Base-by-base conservation (phyloP, 2,888 invertebrate species). In the Rhamphomyia laevipes region DNA sequence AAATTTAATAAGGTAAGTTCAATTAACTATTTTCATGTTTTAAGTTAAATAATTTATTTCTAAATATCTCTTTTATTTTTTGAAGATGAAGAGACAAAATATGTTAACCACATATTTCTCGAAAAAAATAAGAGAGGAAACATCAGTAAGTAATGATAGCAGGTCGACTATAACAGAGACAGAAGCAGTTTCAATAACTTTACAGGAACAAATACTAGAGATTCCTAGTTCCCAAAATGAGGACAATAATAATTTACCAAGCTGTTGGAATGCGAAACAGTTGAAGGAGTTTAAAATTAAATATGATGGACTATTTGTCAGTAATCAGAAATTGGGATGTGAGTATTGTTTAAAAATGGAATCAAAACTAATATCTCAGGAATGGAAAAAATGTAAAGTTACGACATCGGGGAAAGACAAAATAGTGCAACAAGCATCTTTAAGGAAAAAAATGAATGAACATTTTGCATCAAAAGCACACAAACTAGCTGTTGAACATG, bases 381-480 rank as follows among this genome's bases (percentile, higher is more conserved):
- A 41, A 21, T 41, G 41, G 41, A 41, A 21, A 13, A 6, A 18
- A 41, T 41, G 41, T 41, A 21, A 18, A 41, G 13, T 41, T 21
- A 41, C 23, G 9, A 9, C 41, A 21, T 21, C 18, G 18, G 41
- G 41, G 13, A 42, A 23, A 27, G 11, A 42, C 23, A 42, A 42
- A 42, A 27, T n/a, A 23, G 27, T 27, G 27, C 23, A 27, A 27
- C 42, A 42, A 42, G 42, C 42, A 27, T 42, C 42, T 42, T 27
- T 42, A 42, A 23, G 42, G 23, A 42, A 42, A 42, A 42, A 42
- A 42, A 42, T 42, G 23, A 42, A 21, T n/a, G 27, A 37, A 37
- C 35, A 37, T 37, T 37, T 37, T 37, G 13, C n/a, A 37, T 37
- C 35, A 37, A 37, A 37, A 37, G 35, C 35, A 37, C 35, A 37